Evolutionary conservation across 2,113 vertebrate genomes (phyloP).

Genomic region (Todiramphus saurophagus): DNA sequence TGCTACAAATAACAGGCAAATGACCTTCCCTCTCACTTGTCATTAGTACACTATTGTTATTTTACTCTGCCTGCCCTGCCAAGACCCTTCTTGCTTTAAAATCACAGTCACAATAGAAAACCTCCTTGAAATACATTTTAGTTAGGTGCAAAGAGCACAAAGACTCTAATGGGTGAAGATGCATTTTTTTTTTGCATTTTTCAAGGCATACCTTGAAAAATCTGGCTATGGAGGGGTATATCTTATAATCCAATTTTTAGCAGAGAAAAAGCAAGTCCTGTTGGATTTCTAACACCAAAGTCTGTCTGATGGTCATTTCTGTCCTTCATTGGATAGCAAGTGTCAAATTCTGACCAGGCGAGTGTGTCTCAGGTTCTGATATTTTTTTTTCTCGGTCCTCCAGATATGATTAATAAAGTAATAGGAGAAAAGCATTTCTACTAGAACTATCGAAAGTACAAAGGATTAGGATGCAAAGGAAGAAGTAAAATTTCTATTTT

Average conservation of each 20-base stretch:
- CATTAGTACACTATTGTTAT: conserved; percentile 36
- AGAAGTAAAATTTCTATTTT: background rate
- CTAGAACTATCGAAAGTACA: background rate
- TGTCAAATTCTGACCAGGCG: background rate
- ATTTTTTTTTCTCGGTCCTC: background rate
- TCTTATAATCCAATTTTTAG: background rate
- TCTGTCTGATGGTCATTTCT: background rate
- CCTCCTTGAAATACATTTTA: background rate
- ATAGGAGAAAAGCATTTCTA: background rate
- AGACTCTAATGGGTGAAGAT: background rate
- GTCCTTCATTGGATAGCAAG: background rate
- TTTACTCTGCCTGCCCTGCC: background rate
- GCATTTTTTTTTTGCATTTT: too few species aligned
- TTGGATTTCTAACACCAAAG: background rate
- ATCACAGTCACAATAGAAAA: conserved; percentile 3
- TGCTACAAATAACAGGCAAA: conserved; percentile 37
- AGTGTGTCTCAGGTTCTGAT: background rate
- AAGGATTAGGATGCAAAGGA: background rate
- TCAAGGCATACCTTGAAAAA: background rate
- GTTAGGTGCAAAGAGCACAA: background rate
- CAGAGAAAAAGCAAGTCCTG: background rate
- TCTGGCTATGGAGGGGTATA: background rate
- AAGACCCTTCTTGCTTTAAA: conserved; percentile 7
- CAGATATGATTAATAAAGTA: background rate
- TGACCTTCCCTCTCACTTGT: conserved; percentile 24